A percentile compares a stretch with the other conserved stretches of the same genome.
These are phyloP conservation scores for Apogon talboti DNA, from an alignment of 2,797 vertebrate genomes.

Conservation along the genomic window DNA sequence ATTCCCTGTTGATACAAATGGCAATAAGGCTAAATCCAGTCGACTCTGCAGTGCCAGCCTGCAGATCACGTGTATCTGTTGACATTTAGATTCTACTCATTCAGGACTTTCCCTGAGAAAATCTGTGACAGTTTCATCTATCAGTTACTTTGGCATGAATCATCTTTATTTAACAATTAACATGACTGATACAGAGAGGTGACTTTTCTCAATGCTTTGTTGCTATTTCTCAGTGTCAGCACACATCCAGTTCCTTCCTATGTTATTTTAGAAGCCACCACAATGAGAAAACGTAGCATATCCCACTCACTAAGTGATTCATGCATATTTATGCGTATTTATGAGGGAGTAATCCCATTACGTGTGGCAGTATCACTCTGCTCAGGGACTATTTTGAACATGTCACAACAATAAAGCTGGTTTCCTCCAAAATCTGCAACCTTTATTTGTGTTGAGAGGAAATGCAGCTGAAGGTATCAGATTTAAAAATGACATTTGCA, in stretches of 20 bases:
- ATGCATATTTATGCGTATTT: conserved; percentile 56
- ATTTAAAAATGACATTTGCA: conserved; percentile 40
- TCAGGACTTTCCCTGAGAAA: neutral
- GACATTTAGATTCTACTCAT: conserved; percentile 6
- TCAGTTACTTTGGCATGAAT: neutral
- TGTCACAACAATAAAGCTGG: conserved; percentile 30
- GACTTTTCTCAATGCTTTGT: conserved; percentile 20
- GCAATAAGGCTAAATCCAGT: conserved; percentile 35
- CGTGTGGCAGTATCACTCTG: conserved; percentile 8
- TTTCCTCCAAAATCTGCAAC: conserved; percentile 37
- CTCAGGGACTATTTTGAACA: conserved; percentile 33
- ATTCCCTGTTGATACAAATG: conserved; percentile 47
- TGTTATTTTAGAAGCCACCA: conserved; percentile 42
- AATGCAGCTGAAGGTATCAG: conserved; percentile 24
- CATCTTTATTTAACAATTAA: too few species aligned
- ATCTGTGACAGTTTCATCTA: neutral
- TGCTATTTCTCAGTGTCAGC: conserved; percentile 16
- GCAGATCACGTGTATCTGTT: conserved; percentile 17
- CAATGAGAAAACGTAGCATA: conserved; percentile 36
- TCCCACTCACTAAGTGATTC: conserved; percentile 46
- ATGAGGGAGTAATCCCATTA: conserved; percentile 61
- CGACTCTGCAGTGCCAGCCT: neutral
- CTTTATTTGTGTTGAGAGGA: conserved; percentile 19
- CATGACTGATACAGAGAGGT: neutral
- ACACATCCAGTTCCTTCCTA: conserved; percentile 26